Evolutionary conservation across 2,888 invertebrate species (phyloP).

Genomic region (Ophion slaviceki): DNA sequence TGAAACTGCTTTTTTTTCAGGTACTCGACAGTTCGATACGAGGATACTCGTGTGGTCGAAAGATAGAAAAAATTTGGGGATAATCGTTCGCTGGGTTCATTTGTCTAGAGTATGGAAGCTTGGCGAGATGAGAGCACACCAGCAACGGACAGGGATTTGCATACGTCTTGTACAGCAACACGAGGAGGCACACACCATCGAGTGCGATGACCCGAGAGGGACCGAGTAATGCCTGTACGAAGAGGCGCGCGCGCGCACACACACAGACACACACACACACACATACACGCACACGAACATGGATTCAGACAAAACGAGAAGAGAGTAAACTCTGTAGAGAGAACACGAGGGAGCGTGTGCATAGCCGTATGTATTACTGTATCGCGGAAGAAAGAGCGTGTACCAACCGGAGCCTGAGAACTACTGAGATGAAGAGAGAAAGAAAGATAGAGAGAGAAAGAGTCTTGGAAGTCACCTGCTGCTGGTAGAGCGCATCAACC

Average conservation of each 20-base stretch:
- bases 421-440: conserved; percentile 24
- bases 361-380: conserved; percentile 24
- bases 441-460: conserved; percentile 39
- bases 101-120: too few species aligned
- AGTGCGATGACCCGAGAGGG: conserved; percentile 66
- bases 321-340: conserved; percentile 30
- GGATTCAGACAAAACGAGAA: conserved; percentile 46
- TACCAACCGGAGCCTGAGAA: conserved; percentile 41
- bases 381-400: conserved; percentile 43
- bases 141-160: conserved; percentile 50
- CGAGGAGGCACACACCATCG: conserved; percentile 52
- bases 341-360: conserved; percentile 34
- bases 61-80: too few species aligned
- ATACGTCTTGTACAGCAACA: conserved; percentile 47
- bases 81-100: too few species aligned
- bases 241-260: too few species aligned
- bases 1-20: not conserved
- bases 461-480: conserved; percentile 58
- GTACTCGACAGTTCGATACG: not conserved
- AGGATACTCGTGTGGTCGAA: not conserved
- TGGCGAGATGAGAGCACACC: not conserved
- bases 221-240: conserved; percentile 30
- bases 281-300: conserved; percentile 5
- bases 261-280: too few species aligned
- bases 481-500: conserved; percentile 40